A percentile compares a stretch with the other conserved stretches of the same genome.
These are phyloP conservation scores for Lasioglossum malachurum DNA, from an alignment of 2,888 invertebrate species.

Conservation along the genomic window DNA sequence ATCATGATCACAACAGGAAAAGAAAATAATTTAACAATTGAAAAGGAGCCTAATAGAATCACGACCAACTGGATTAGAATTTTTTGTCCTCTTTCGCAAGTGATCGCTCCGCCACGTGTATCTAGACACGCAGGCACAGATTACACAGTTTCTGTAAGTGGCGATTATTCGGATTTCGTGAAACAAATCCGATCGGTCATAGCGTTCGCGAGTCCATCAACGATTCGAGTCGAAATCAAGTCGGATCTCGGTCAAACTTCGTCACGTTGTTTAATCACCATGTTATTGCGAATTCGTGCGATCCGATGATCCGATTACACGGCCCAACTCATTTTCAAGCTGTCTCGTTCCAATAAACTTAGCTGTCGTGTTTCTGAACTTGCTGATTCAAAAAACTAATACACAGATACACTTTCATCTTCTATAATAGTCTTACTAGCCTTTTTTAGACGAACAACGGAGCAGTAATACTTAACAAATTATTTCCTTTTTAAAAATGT, in stretches of 20 bases:
- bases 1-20: background rate
- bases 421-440: too few relatives aligned
- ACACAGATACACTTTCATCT: too few relatives aligned
- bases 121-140: background rate
- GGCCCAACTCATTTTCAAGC: background rate
- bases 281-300: background rate
- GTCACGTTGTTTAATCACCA: background rate
- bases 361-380: background rate
- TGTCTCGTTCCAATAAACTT: background rate
- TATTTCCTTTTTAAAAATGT: too few relatives aligned
- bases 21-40: background rate
- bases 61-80: background rate
- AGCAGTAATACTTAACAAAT: too few relatives aligned
- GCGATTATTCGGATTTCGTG: conserved; percentile 26
- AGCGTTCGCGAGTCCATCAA: conserved; percentile 13
- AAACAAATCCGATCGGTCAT: conserved; percentile 38
- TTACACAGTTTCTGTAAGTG: background rate
- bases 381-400: background rate
- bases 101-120: background rate
- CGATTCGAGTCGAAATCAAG: conserved; percentile 23
- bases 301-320: background rate
- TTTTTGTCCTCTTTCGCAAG: background rate
- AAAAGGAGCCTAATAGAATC: conserved; percentile 2
- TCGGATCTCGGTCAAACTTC: conserved; percentile 13
- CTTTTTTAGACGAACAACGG: too few relatives aligned